Evolutionary conservation across 2,888 invertebrate species (phyloP), one percentile per base, ranked within the genome.

Genomic region (Drosophila greeni): DNA sequence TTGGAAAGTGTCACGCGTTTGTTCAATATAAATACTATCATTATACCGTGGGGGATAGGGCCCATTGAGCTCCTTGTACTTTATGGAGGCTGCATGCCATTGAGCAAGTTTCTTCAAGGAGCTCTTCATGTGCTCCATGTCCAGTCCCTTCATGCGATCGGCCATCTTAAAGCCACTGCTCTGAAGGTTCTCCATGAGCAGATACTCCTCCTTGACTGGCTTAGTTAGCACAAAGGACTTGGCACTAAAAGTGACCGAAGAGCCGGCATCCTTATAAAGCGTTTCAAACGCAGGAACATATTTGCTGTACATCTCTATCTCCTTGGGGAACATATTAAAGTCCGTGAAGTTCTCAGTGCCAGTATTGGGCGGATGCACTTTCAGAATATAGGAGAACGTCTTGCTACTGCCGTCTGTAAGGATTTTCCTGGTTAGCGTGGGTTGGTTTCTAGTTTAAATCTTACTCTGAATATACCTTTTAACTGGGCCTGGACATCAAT

Each of bases 51-150:
- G 52, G 0, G 80, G 72, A 68, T 82, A 87, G 3, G 77, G 55
- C 3, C 86, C 87, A 11, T 84, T 73, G 0, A 67, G 83, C 5
- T 86, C 82, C 58, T 88, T 90, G 43, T 86, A 79, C 0, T 88
- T 88, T 0, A 90, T 87, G 1, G 90, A 90, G 1, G 90, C 86
- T 0, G 90, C 89, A 76, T 91, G 91, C 57, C 90, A 89, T 57
- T 87, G 86, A 0, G 90, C 90, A 48, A 90, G 66, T 2, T 88
- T 84, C 16, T 79, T 76, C 0, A 90, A 60, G 0, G 86, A 84
- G 7, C 88, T 34, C 69, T 83, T 84, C 0, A 88, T 77, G 61
- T 91, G 90, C 2, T 76, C 75, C 55, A 89, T 51, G 62, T 90
- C 89, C n/a, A 90, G 72, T 5, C 87, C 87, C 14, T 64, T 36